Conservation (phyloP, 2,113 vertebrate species). For the Tetraodon nigroviridis region DNA sequence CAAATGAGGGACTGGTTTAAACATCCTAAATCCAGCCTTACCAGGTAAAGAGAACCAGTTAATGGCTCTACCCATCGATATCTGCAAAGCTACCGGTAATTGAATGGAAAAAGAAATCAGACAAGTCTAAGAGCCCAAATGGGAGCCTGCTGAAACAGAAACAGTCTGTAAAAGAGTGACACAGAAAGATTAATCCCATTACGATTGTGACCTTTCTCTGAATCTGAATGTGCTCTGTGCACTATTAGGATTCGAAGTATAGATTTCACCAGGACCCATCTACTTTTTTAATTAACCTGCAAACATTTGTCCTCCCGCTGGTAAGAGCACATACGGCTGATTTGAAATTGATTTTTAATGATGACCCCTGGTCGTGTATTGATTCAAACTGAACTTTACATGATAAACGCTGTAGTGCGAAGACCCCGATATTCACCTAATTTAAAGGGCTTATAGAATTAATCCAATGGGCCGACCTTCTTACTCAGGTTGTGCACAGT, state of each 20-base stretch:
- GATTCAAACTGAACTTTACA: constrained; percentile 15
- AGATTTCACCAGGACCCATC: too few species aligned
- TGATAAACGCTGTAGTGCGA: constrained; percentile 15
- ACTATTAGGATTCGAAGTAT: background rate
- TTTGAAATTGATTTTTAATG: background rate
- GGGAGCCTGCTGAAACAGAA: too few species aligned
- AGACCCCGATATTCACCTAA: constrained; percentile 18
- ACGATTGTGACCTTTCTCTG: constrained; percentile 12
- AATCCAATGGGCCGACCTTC: background rate
- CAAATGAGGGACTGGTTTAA: too few species aligned
- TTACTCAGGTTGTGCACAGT: background rate
- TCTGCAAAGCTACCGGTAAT: too few species aligned
- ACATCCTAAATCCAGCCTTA: too few species aligned
- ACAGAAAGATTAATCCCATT: constrained; percentile 3
- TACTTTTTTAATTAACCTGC: too few species aligned
- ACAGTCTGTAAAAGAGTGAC: too few species aligned
- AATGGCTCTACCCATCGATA: too few species aligned
- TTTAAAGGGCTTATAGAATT: constrained; percentile 7
- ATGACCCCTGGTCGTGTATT: constrained; percentile 11
- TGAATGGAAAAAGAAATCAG: too few species aligned
- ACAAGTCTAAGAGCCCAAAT: too few species aligned
- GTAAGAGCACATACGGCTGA: background rate
- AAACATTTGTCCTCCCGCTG: background rate
- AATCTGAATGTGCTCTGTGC: constrained; percentile 6
- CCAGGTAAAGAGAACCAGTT: too few species aligned